Percentiles rank a stretch among this genome's conserved stretches.
These are phyloP conservation scores for Tetanocera ferruginea DNA, from an alignment of 2,888 invertebrate species.

Conservation along the genomic window DNA sequence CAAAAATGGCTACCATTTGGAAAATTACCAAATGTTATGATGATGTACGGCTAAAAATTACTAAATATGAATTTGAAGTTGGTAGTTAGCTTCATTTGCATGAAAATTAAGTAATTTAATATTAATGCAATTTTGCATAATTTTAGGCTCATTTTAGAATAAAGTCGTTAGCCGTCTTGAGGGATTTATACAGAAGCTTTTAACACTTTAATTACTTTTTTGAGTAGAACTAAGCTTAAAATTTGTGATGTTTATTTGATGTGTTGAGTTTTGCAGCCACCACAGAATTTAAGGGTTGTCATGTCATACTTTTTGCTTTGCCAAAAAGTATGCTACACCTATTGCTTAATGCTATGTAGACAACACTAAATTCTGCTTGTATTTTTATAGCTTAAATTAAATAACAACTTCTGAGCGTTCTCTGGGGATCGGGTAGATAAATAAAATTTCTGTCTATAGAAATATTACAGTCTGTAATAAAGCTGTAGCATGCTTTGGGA, in stretches of 20 bases:
- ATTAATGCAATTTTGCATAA: neutral
- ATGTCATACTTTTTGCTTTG: neutral
- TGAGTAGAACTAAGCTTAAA: neutral
- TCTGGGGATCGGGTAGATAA: too few species aligned
- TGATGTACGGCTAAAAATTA: neutral
- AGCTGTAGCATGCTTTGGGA: too few species aligned
- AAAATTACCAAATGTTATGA: neutral
- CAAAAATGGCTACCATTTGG: neutral
- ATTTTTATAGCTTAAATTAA: too few species aligned
- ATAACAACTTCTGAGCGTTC: too few species aligned
- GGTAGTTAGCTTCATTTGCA: neutral
- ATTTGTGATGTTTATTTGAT: neutral
- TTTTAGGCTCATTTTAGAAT: neutral
- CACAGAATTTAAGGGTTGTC: neutral
- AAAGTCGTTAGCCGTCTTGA: neutral
- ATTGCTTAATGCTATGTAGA: too few species aligned
- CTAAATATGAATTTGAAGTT: neutral
- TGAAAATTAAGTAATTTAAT: neutral
- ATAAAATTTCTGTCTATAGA: too few species aligned
- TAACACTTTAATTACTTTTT: slow-evolving; percentile 3
- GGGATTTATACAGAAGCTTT: neutral
- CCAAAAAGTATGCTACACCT: neutral
- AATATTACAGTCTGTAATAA: too few species aligned
- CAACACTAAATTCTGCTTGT: too few species aligned
- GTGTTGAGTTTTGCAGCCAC: neutral